Base-by-base conservation (phyloP, 2,888 invertebrate species). In the Mythimna lalbum region DNA sequence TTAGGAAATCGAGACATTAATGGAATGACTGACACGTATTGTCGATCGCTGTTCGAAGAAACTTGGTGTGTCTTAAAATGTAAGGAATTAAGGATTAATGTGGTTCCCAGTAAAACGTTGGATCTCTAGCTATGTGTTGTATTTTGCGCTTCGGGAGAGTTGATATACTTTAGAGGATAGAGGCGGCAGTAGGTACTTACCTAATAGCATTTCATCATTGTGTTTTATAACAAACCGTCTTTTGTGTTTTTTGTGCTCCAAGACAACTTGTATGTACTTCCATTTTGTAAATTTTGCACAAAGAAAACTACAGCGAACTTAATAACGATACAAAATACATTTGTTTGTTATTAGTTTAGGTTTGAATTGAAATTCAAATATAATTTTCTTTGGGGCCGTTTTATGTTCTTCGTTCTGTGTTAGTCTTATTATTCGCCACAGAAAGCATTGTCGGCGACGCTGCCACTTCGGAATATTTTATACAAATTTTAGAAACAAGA, bases 401-500 rank as follows among this genome's bases (percentile, higher is more conserved):
- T 89, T 87, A 79, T 88, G 85, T 89, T 87, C 86, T 90, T 88
- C 88, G 83, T 90, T 89, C 89, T 88, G 88, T 86, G 85, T 90
- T 90, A 87, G 87, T 87, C 86, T 90, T 91, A 87, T 92, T 92
- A 89, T 92, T 90, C 87, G 87, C 89, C 87, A 90, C 89, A 89
- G 85, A 90, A 90, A 89, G 90, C 89, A 92, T 90, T 91, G 93
- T 91, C 91, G 90, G 92, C 92, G 93, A 89, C 90, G 91, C 91
- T 91, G 90, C 89, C 89, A 88, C 88, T 89, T 90, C 91, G 87
- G 95, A 95, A 96, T 96, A 95, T 95, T 94, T 96, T 95, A 95
- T 95, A 95, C 95, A 95, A 95, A 95, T 95, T 95, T 95, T 93
- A 94, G 94, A 94, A 94, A 95, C 92, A 95, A 95, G 93, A 96